Percentiles rank a stretch among this genome's conserved stretches.
These are phyloP conservation scores for Noturus placidus DNA, from an alignment of 2,113 vertebrate genomes.

Conservation along the genomic window DNA sequence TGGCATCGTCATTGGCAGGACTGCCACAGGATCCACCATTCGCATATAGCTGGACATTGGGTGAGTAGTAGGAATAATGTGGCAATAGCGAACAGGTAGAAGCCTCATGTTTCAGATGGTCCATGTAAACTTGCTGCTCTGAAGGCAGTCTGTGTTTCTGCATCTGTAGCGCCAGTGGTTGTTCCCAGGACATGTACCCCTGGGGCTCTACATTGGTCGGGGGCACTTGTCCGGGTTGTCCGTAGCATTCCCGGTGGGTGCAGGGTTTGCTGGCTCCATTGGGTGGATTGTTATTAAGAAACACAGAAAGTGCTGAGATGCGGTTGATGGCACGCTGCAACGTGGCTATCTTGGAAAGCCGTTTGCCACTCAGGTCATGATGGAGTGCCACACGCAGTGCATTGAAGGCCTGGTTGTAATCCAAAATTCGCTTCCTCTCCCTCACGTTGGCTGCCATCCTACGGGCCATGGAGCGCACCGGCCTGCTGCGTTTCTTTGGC, in stretches of 20 bases:
- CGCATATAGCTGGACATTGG: conserved; percentile 52
- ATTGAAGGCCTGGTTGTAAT: conserved; percentile 98
- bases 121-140: conserved; percentile 34
- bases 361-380: conserved; percentile 89
- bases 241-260: conserved; percentile 78
- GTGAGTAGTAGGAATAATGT: conserved; percentile 36
- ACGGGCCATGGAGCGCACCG: conserved; percentile 87
- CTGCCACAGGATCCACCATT: conserved; percentile 36
- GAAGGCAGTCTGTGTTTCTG: conserved; percentile 46
- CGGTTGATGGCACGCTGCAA: conserved; percentile 90
- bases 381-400: conserved; percentile 84
- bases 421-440: conserved; percentile 93
- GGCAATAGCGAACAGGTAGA: conserved; percentile 50
- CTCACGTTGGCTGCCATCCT: conserved; percentile 92
- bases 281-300: conserved; percentile 71
- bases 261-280: conserved; percentile 64
- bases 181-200: conserved; percentile 63
- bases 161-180: conserved; percentile 34
- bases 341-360: conserved; percentile 96
- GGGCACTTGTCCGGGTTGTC: conserved; percentile 19
- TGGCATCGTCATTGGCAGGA: conserved; percentile 35
- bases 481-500: conserved; percentile 79
- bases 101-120: not conserved
- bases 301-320: conserved; percentile 86
- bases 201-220: conserved; percentile 60